phyloP scores from a whole-genome alignment of 2,113 vertebrate species.

The Rafetus swinhoei region DNA sequence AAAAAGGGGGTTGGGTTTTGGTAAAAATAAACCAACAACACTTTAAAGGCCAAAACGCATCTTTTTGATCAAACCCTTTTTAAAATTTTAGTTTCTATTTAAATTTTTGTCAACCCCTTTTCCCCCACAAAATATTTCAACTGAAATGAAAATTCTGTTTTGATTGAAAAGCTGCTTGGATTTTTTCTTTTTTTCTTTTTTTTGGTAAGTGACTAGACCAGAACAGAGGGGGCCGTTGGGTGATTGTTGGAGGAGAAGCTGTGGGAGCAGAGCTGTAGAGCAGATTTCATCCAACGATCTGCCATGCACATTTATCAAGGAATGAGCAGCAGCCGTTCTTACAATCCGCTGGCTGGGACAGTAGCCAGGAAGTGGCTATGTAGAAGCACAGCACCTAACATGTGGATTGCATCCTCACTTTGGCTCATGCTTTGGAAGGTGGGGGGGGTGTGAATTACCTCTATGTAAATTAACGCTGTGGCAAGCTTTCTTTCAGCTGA shows the following conservation, averaged over 20 bases:
- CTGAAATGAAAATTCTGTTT: neutral
- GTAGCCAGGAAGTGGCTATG: accelerated
- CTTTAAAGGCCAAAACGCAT: neutral
- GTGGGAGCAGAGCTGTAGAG: neutral
- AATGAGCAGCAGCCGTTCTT: neutral
- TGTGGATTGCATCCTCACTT: neutral
- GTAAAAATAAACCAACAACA: too few relatives aligned
- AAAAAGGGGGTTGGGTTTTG: too few relatives aligned
- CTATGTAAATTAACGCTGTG: neutral
- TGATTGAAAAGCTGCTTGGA: neutral
- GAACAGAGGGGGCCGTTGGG: neutral
- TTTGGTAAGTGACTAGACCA: neutral
- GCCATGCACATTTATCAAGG: accelerated
- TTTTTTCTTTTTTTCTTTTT: neutral
- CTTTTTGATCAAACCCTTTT: neutral
- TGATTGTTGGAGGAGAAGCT: neutral
- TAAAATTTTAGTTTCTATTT: neutral
- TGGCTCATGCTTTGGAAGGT: neutral
- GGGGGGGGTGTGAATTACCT: neutral
- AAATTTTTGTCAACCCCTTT: too few relatives aligned
- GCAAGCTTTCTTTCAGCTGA: accelerated
- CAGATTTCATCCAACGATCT: neutral
- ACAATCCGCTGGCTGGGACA: neutral
- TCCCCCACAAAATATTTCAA: neutral
- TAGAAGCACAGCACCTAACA: accelerated